Evolutionary conservation across 2,888 invertebrate species (phyloP).

Genomic region (Spilosoma lubricipeda): DNA sequence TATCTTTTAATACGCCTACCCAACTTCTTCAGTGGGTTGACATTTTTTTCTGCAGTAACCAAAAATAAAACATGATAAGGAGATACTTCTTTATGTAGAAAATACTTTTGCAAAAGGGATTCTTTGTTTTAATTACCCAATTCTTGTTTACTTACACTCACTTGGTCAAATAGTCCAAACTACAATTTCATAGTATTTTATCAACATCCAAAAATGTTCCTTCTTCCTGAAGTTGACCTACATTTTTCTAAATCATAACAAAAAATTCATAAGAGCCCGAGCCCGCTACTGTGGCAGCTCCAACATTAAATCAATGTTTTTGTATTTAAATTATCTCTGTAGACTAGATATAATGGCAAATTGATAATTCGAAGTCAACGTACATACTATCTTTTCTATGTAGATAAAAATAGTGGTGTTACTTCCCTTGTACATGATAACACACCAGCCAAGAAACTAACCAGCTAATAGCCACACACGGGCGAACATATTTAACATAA

Average conservation of each 20-base stretch:
- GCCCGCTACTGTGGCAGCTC: not conserved
- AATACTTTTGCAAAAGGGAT: not conserved
- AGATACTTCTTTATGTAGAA: not conserved
- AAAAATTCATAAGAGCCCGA: no score
- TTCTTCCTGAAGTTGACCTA: not conserved
- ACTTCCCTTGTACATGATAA: not conserved
- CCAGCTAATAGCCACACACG: no score
- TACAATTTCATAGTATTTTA: not conserved
- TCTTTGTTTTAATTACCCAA: not conserved
- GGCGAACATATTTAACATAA: not conserved
- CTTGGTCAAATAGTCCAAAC: not conserved
- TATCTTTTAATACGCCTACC: not conserved
- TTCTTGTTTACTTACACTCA: not conserved
- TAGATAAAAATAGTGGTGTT: slow-evolving; percentile 6
- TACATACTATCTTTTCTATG: slow-evolving; percentile 2
- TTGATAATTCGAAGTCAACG: slow-evolving; percentile 13
- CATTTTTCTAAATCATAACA: not conserved
- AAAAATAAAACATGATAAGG: not conserved
- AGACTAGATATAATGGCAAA: slow-evolving; percentile 14
- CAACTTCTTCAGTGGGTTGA: not conserved
- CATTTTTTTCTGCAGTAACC: not conserved
- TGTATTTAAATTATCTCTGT: slow-evolving; percentile 15
- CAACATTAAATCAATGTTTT: slow-evolving; percentile 4
- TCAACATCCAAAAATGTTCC: no score
- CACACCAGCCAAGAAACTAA: no score